Conservation (phyloP, 2,888 invertebrate species). For the Luffia ferchaultella region DNA sequence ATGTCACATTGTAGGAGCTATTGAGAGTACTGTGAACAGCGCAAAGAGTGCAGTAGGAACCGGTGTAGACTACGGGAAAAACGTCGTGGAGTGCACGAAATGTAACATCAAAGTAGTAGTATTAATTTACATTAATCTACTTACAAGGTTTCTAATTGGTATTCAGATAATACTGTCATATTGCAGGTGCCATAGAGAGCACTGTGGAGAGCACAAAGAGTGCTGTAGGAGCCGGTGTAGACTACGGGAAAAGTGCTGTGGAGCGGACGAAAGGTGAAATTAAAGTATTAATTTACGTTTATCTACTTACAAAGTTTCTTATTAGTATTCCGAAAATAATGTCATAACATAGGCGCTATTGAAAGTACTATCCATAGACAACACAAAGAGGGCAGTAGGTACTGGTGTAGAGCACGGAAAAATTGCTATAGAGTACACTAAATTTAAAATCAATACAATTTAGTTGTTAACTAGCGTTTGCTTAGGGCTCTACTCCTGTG, state of each 20-base stretch:
- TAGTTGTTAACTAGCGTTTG: too few relatives aligned
- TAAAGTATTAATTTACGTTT: not conserved
- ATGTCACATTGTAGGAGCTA: constrained; percentile 24
- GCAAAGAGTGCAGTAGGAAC: constrained; percentile 1
- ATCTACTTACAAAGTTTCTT: not conserved
- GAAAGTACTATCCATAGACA: not conserved
- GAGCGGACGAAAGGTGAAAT: constrained; percentile 25
- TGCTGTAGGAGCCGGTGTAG: constrained; percentile 46
- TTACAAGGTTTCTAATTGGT: not conserved
- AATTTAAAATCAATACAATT: constrained; percentile 19
- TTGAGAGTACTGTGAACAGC: constrained; percentile 4
- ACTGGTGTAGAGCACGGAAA: not conserved
- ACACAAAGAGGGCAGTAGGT: not conserved
- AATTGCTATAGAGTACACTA: constrained; percentile 15
- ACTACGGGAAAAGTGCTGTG: constrained; percentile 35
- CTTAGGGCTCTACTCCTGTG: too few relatives aligned
- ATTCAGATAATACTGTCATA: constrained; percentile 9
- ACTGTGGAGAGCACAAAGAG: constrained; percentile 47
- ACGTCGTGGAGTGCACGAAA: constrained; percentile 20
- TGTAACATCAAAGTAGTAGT: constrained; percentile 19
- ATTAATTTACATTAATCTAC: not conserved
- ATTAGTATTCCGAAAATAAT: not conserved
- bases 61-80: constrained; percentile 23
- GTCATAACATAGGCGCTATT: not conserved
- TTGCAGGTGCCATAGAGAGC: constrained; percentile 24